phyloP scores from a whole-genome alignment of 2,113 vertebrate species.

The Micronycteris hirsuta region DNA sequence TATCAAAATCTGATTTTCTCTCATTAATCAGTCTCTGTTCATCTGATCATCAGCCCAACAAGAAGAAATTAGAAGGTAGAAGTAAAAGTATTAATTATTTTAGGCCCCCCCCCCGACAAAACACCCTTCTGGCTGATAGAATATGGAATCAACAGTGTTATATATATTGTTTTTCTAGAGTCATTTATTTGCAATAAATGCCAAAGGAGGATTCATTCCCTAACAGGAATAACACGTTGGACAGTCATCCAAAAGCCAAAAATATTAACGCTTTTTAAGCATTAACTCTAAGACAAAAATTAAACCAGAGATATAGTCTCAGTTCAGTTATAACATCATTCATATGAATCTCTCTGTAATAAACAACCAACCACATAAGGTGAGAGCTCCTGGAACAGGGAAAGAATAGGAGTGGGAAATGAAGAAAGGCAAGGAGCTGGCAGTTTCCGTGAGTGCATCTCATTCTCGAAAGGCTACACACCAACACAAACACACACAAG shows the following conservation, averaged over 20 bases:
- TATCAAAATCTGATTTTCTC: not conserved
- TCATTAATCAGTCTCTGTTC: not conserved
- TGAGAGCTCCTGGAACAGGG: not conserved
- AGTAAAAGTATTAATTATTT: not conserved
- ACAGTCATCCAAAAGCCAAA: not conserved
- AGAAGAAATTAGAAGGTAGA: not conserved
- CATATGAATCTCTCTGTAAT: not conserved
- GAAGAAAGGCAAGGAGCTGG: not conserved
- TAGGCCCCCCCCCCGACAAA: not conserved
- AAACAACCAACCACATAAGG: not conserved
- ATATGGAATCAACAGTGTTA: not conserved
- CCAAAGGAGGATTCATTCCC: not conserved
- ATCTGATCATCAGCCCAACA: not conserved
- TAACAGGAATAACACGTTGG: not conserved
- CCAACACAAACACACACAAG: not conserved
- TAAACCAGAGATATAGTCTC: not conserved
- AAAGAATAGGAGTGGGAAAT: not conserved
- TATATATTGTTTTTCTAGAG: not conserved
- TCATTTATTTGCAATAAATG: not conserved
- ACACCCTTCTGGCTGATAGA: not conserved
- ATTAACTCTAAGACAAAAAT: conserved; percentile 13
- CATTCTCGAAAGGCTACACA: not conserved
- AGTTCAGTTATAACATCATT: not conserved
- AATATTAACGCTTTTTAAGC: not conserved
- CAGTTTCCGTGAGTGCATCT: not conserved